Evolutionary conservation across 2,113 vertebrate genomes (phyloP).

Genomic region (Falco punctatus): DNA sequence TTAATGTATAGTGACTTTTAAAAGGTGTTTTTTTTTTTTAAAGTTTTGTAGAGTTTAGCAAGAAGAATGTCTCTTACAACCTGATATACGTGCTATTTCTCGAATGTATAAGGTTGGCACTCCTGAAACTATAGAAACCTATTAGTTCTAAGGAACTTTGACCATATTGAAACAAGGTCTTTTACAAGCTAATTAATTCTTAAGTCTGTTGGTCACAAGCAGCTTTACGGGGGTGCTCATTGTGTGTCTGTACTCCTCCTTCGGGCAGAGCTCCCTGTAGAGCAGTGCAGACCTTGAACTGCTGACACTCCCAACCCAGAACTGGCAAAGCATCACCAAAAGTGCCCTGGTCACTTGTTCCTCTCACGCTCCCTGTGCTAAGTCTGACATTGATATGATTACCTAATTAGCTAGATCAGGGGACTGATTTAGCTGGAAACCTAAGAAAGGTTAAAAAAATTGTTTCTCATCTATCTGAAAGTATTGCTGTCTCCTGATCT

Average conservation of each 20-base stretch:
- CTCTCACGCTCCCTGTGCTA: background rate
- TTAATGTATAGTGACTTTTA: background rate
- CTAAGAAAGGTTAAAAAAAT: background rate
- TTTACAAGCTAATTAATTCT: background rate
- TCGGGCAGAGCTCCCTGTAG: background rate
- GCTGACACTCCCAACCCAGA: background rate
- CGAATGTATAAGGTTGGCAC: background rate
- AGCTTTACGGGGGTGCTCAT: background rate
- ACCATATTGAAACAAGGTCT: background rate
- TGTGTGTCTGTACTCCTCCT: background rate
- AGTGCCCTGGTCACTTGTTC: background rate
- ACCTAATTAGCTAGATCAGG: background rate
- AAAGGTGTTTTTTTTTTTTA: background rate
- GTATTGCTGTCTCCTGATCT: background rate
- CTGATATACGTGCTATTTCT: background rate
- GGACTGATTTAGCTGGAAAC: background rate
- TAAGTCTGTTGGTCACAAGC: background rate
- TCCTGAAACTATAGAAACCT: background rate
- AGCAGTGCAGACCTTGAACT: rapidly evolving
- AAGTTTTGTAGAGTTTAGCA: background rate
- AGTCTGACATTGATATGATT: background rate
- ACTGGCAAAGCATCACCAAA: background rate
- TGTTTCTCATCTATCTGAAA: background rate
- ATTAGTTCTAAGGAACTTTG: background rate
- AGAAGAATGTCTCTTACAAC: background rate